A percentile compares a stretch with the other conserved stretches of the same genome.
phyloP scores from a whole-genome alignment of 2,797 vertebrate species.

The Cuculus canorus region DNA sequence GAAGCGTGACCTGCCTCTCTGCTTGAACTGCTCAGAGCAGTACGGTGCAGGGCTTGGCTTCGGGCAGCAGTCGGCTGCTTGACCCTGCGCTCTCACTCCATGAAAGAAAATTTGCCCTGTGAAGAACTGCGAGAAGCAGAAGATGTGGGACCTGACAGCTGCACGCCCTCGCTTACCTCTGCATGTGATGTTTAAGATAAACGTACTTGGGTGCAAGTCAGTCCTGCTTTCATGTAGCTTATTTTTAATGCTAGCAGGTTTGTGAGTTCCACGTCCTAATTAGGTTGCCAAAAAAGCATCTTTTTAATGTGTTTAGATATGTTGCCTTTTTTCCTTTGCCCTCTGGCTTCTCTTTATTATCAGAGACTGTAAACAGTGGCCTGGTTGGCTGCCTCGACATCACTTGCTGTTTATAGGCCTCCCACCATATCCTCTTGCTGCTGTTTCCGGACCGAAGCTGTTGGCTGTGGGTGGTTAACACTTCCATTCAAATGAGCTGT shows the following conservation, averaged over 20 bases:
- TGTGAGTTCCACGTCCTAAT: not conserved
- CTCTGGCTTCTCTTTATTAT: slow-evolving; percentile 44
- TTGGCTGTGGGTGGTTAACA: slow-evolving; percentile 71
- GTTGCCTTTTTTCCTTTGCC: slow-evolving; percentile 15
- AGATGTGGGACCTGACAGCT: not conserved
- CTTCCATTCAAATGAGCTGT: slow-evolving; percentile 70
- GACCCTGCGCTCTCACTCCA: not conserved
- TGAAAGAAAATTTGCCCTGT: not conserved
- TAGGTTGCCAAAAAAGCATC: not conserved
- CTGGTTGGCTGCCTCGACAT: slow-evolving; percentile 48
- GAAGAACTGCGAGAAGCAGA: not conserved
- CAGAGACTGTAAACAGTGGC: slow-evolving; percentile 46
- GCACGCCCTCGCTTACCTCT: slow-evolving; percentile 19
- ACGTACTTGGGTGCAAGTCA: not conserved
- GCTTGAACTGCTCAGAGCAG: not conserved
- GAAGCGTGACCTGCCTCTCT: not conserved
- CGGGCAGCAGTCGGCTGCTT: not conserved
- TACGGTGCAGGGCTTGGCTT: not conserved
- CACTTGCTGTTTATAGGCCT: slow-evolving; percentile 64
- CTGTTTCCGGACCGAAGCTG: slow-evolving; percentile 71
- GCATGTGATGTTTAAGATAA: not conserved
- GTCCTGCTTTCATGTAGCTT: slow-evolving; percentile 21
- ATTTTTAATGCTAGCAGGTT: slow-evolving; percentile 18
- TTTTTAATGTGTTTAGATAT: slow-evolving; percentile 6
- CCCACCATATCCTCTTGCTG: slow-evolving; percentile 67